These are phyloP conservation scores for Botia kubotai DNA, from an alignment of 2,797 vertebrate species.

Conservation along the genomic window DNA sequence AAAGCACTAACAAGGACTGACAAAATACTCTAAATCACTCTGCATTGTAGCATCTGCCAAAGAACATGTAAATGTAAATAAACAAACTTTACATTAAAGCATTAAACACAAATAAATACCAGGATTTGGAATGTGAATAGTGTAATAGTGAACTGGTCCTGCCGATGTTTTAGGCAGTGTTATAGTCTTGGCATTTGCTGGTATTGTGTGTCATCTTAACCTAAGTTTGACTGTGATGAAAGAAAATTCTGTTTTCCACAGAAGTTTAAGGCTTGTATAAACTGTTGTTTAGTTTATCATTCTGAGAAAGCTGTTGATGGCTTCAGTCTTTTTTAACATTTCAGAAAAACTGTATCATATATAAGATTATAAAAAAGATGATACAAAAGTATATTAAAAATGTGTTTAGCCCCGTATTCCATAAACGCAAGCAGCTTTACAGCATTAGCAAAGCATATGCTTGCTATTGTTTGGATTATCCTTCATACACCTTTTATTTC, in stretches of 20 bases:
- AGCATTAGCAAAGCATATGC: background rate
- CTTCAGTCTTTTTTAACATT: no score
- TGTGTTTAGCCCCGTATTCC: background rate
- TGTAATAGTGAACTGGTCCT: background rate
- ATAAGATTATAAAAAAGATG: no score
- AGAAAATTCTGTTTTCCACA: background rate
- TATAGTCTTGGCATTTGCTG: background rate
- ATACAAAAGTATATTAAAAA: slow-evolving; percentile 26
- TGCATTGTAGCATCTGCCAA: background rate
- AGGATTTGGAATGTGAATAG: background rate
- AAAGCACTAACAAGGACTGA: no score
- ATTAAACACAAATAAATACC: background rate
- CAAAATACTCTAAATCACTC: no score
- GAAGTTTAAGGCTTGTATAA: background rate
- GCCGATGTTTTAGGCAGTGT: no score
- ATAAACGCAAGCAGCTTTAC: background rate
- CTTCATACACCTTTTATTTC: slow-evolving; percentile 32
- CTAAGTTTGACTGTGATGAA: background rate
- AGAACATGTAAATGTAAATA: no score
- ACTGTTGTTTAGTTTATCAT: background rate
- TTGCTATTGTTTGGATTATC: slow-evolving; percentile 1
- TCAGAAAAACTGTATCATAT: no score
- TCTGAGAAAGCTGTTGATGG: background rate
- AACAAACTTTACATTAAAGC: background rate
- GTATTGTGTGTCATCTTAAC: no score